These are phyloP conservation scores for Ophiodon elongatus DNA, from an alignment of 2,113 vertebrate species.

Conservation along the genomic window DNA sequence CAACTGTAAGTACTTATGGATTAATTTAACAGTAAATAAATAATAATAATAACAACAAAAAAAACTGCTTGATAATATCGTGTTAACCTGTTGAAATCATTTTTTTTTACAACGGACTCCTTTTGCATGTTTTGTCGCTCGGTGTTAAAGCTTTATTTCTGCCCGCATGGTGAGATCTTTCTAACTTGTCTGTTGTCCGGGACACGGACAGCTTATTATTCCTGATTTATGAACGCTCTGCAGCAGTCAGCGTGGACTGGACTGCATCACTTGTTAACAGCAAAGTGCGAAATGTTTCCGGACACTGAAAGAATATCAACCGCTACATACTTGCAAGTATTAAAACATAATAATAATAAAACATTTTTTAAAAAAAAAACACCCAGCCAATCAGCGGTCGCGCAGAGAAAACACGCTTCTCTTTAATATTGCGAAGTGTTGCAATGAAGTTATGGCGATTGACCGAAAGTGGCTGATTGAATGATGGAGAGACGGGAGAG, in stretches of 20 bases:
- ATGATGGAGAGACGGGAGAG: constrained; percentile 26
- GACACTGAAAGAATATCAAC: background rate
- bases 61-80: background rate
- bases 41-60: background rate
- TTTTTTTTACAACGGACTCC: background rate
- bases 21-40: background rate
- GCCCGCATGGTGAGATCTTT: constrained; percentile 6
- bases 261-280: constrained; percentile 37
- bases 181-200: constrained; percentile 45
- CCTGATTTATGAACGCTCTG: constrained; percentile 52
- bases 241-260: constrained; percentile 46
- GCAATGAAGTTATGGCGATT: constrained; percentile 41
- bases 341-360: too few species aligned
- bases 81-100: background rate
- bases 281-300: constrained; percentile 19
- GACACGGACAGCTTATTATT: constrained; percentile 29
- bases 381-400: constrained; percentile 72
- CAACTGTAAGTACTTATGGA: constrained; percentile 80
- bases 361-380: constrained; percentile 27
- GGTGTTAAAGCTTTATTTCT: background rate
- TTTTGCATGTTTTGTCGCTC: constrained; percentile 2
- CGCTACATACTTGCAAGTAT: constrained; percentile 17
- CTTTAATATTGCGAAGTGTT: constrained; percentile 46
- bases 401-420: constrained; percentile 56
- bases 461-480: constrained; percentile 35